Conservation (phyloP, 2,888 invertebrate genomes). For the Pachycephus smyrnensis region DNA sequence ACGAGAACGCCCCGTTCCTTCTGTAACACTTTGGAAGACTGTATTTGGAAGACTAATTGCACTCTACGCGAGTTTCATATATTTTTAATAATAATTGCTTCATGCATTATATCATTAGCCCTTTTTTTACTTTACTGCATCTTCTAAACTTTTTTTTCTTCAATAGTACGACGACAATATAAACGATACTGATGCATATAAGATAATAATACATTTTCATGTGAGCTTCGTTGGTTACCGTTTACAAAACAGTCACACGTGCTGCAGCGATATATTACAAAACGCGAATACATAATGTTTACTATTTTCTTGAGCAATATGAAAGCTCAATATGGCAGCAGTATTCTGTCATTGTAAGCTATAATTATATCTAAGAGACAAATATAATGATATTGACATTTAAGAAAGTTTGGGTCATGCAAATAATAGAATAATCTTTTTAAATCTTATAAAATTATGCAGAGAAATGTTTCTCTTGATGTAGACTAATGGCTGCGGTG, state of each 20-base stretch:
- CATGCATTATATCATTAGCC: neutral
- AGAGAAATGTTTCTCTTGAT: neutral
- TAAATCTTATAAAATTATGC: neutral
- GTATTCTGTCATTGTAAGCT: neutral
- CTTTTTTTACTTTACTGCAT: neutral
- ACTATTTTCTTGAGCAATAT: neutral
- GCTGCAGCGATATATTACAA: neutral
- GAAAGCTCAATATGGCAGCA: neutral
- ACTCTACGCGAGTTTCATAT: constrained; percentile 14
- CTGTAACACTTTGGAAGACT: constrained; percentile 37
- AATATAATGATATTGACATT: constrained; percentile 14
- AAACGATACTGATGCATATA: neutral
- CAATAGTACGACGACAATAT: neutral
- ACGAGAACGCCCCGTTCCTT: constrained; percentile 19
- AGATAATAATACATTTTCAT: neutral
- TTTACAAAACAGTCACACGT: neutral
- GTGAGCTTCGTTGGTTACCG: neutral
- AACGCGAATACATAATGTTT: neutral
- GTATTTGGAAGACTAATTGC: constrained; percentile 45
- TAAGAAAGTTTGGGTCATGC: neutral
- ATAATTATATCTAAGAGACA: neutral
- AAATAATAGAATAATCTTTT: neutral
- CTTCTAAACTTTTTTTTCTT: neutral
- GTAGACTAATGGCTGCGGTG: neutral
- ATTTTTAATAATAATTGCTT: constrained; percentile 11